Percentiles rank a stretch among this genome's conserved stretches.
Evolutionary conservation across 1,140 invertebrate species (phyloP).

Genomic region (Notospermus geniculatus): DNA sequence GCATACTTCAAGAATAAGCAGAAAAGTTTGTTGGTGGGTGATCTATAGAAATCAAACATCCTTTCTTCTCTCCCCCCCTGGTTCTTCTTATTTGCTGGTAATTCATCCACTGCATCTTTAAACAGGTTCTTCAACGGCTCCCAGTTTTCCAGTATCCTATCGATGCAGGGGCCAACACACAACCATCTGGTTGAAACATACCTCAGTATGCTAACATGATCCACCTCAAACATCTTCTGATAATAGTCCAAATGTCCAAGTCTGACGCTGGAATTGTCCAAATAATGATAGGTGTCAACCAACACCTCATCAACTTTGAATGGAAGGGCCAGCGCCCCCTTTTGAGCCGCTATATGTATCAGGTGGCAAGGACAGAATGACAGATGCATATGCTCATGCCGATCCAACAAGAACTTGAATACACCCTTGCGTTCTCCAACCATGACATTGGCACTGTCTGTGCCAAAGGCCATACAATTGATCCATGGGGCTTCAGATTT

Average conservation of each 20-base stretch:
- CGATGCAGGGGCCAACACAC: slow-evolving; percentile 24
- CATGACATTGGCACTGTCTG: slow-evolving; percentile 34
- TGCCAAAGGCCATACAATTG: slow-evolving; percentile 29
- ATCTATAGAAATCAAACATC: too few species aligned
- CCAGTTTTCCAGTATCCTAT: slow-evolving; percentile 22
- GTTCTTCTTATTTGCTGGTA: too few species aligned
- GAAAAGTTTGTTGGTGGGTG: slow-evolving; percentile 24
- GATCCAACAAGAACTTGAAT: slow-evolving; percentile 17
- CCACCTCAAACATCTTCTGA: slow-evolving; percentile 21
- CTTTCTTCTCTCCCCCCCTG: too few species aligned
- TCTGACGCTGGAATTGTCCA: slow-evolving; percentile 24
- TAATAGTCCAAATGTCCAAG: slow-evolving; percentile 11
- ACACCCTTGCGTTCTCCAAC: slow-evolving; percentile 23
- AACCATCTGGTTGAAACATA: slow-evolving; percentile 29
- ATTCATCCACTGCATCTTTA: slow-evolving; percentile 4
- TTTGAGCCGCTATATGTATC: slow-evolving; percentile 22
- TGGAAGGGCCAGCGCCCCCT: slow-evolving; percentile 14
- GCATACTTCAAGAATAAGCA: slow-evolving; percentile 19
- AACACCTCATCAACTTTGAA: slow-evolving; percentile 20
- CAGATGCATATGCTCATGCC: slow-evolving; percentile 14
- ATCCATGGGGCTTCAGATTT: slow-evolving; percentile 18
- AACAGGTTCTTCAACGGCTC: slow-evolving; percentile 22
- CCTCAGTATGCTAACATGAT: slow-evolving; percentile 25
- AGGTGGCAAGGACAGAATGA: too few species aligned
- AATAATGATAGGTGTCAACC: slow-evolving; percentile 26